Evolutionary conservation across 2,797 vertebrate genomes (phyloP).

Genomic region (Pagetopsis macropterus): DNA sequence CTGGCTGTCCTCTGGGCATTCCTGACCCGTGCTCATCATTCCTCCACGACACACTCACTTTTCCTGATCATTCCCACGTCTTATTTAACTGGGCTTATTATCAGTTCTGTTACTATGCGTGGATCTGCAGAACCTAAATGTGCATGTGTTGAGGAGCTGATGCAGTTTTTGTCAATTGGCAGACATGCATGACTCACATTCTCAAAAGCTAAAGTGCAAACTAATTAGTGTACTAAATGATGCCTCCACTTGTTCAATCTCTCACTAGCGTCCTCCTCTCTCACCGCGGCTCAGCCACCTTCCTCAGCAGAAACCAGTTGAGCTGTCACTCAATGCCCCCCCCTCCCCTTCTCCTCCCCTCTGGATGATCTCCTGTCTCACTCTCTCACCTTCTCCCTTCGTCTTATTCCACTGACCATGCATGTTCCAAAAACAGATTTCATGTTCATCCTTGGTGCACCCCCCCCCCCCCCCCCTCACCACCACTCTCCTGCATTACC

Average conservation of each 20-base stretch:
- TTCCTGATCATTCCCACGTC: slow-evolving; percentile 26
- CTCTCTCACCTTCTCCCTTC: slow-evolving; percentile 86
- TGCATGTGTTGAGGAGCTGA: slow-evolving; percentile 1
- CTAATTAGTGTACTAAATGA: slow-evolving; percentile 47
- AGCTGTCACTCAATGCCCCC: slow-evolving; percentile 80
- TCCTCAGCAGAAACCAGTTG: slow-evolving; percentile 83
- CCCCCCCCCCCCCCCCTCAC: background rate
- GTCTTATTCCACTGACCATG: slow-evolving; percentile 90
- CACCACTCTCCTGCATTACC: slow-evolving; percentile 58
- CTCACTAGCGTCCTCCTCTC: slow-evolving; percentile 34
- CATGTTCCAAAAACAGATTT: slow-evolving; percentile 90
- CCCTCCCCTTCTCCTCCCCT: slow-evolving; percentile 21
- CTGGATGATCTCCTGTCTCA: slow-evolving; percentile 76
- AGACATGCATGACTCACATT: background rate
- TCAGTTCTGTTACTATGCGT: slow-evolving; percentile 17
- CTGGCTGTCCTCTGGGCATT: slow-evolving; percentile 56
- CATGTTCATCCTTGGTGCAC: slow-evolving; percentile 77
- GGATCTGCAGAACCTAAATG: background rate
- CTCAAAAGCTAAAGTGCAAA: slow-evolving; percentile 25
- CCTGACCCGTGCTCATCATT: slow-evolving; percentile 30
- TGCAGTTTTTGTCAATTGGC: slow-evolving; percentile 11
- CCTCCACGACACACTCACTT: slow-evolving; percentile 40
- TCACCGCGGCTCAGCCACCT: slow-evolving; percentile 57
- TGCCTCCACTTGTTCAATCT: slow-evolving; percentile 39
- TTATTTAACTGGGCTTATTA: slow-evolving; percentile 1